Conservation (phyloP, 1,140 invertebrate genomes). For the Drosophila parabipectinata region DNA sequence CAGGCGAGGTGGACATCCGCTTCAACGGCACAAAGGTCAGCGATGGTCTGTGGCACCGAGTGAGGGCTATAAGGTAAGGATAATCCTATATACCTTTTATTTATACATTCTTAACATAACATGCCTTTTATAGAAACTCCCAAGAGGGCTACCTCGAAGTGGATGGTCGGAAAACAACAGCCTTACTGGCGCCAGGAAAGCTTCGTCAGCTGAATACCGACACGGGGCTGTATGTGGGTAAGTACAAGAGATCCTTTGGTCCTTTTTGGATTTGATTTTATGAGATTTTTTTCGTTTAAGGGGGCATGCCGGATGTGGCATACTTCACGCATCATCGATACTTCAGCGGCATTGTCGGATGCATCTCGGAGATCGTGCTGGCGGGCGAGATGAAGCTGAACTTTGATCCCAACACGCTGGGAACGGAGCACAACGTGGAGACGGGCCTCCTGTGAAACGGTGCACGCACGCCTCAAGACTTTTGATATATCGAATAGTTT, state of each 20-base stretch:
- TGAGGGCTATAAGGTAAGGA: conserved; percentile 92
- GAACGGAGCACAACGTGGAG: conserved; percentile 82
- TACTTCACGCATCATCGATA: conserved; percentile 88
- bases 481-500: conserved; percentile 80
- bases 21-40: conserved; percentile 95
- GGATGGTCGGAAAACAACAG: conserved; percentile 91
- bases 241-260: conserved; percentile 59
- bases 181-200: conserved; percentile 91
- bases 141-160: conserved; percentile 93
- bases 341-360: conserved; percentile 90
- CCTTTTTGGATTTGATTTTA: neutral
- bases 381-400: conserved; percentile 89
- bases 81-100: neutral
- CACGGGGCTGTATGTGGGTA: conserved; percentile 93
- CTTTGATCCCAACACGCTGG: conserved; percentile 81
- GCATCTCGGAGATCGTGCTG: conserved; percentile 91
- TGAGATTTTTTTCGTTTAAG: conserved; percentile 68
- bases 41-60: conserved; percentile 96
- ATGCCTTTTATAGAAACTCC: conserved; percentile 88
- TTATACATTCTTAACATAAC: neutral
- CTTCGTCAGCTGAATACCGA: conserved; percentile 94
- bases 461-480: conserved; percentile 70
- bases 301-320: conserved; percentile 90
- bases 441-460: conserved; percentile 82
- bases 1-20: conserved; percentile 91